Conservation (phyloP, 92 coral and sea anemone genomes). For the Siderastrea siderea region DNA sequence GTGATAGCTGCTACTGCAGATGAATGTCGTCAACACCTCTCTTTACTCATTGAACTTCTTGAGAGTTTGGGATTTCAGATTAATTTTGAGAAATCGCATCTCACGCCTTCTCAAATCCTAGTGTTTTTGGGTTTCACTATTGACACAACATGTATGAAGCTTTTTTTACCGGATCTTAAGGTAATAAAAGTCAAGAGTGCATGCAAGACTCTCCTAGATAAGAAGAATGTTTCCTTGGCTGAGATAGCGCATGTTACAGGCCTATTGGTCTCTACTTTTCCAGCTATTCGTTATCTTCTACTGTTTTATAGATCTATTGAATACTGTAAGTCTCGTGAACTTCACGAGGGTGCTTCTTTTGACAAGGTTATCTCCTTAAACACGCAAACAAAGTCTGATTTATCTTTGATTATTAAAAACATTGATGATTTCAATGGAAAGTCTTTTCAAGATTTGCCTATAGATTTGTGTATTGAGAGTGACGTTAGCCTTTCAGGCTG, state of each 20-base stretch:
- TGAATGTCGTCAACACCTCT: conserved; percentile 37
- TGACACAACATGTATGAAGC: background rate
- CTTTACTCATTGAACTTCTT: background rate
- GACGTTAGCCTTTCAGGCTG: conserved; percentile 61
- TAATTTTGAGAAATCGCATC: conserved; percentile 30
- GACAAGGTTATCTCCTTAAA: conserved; percentile 9
- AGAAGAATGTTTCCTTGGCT: background rate
- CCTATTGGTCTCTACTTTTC: conserved; percentile 40
- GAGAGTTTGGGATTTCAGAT: background rate
- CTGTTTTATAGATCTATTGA: conserved; percentile 61
- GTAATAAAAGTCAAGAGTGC: background rate
- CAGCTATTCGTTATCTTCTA: conserved; percentile 28
- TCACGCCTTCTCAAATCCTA: conserved; percentile 30
- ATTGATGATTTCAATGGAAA: conserved; percentile 43
- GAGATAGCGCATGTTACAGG: conserved; percentile 57
- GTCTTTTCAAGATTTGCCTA: background rate
- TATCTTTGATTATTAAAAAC: conserved; percentile 36
- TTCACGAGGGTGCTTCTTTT: conserved; percentile 14
- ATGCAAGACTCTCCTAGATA: conserved; percentile 20
- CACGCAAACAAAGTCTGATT: conserved; percentile 27
- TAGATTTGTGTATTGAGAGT: conserved; percentile 43
- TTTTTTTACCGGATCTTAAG: background rate
- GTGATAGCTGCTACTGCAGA: conserved; percentile 30
- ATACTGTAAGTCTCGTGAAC: conserved; percentile 37
- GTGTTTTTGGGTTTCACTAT: conserved; percentile 60